phyloP scores from a whole-genome alignment of 2,113 vertebrate genomes.

The Bombycilla garrulus region DNA sequence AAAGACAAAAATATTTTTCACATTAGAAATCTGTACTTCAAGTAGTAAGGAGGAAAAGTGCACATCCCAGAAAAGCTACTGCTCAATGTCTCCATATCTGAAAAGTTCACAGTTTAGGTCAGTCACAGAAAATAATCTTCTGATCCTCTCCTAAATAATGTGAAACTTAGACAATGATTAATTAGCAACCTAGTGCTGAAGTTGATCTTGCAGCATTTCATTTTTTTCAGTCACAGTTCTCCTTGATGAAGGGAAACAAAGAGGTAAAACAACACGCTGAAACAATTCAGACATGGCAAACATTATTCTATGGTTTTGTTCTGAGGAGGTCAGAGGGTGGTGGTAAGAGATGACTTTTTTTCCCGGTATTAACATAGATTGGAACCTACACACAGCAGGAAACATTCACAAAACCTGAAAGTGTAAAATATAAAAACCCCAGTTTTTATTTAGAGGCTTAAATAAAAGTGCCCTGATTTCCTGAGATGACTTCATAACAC shows the following conservation, averaged over 20 bases:
- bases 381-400: background rate
- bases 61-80: background rate
- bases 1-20: slow-evolving; percentile 35
- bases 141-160: background rate
- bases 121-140: background rate
- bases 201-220: background rate
- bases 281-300: background rate
- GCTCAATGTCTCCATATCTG: background rate
- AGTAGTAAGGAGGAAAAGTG: background rate
- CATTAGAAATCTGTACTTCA: background rate
- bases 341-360: background rate
- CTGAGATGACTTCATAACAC: background rate
- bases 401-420: background rate
- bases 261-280: background rate
- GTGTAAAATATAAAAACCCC: background rate
- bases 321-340: background rate
- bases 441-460: background rate
- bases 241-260: background rate
- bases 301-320: background rate
- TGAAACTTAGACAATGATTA: background rate
- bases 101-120: background rate
- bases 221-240: background rate
- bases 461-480: background rate
- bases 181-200: background rate
- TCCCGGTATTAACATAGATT: background rate